Conservation (phyloP, 2,888 invertebrate species). For the Germaria angustata region DNA sequence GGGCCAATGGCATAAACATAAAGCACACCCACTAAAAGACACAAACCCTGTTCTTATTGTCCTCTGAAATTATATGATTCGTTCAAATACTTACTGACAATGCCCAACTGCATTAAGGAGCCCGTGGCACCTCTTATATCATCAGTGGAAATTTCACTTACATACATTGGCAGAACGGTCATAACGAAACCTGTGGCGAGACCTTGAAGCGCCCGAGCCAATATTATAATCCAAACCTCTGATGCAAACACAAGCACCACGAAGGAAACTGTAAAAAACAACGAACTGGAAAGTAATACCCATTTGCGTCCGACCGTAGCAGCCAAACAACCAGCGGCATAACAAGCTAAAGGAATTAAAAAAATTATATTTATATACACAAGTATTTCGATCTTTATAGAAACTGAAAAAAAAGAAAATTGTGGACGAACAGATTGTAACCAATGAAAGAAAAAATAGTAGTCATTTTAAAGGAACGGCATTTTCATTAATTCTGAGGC, state of each 20-base stretch:
- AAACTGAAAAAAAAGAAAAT: too few relatives aligned
- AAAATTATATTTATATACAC: background rate
- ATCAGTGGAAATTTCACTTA: constrained; percentile 91
- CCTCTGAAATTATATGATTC: too few relatives aligned
- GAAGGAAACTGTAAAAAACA: constrained; percentile 87
- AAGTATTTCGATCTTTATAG: too few relatives aligned
- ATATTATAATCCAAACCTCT: constrained; percentile 82
- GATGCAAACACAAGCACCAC: constrained; percentile 83
- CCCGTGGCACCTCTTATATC: constrained; percentile 90
- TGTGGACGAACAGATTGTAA: too few relatives aligned
- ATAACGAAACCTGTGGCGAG: constrained; percentile 85
- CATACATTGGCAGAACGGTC: constrained; percentile 90
- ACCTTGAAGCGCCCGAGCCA: constrained; percentile 81
- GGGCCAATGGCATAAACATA: constrained; percentile 87
- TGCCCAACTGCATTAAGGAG: constrained; percentile 88
- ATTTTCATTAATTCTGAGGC: too few relatives aligned
- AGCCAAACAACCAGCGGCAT: constrained; percentile 85
- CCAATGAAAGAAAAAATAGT: too few relatives aligned
- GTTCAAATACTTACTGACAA: constrained; percentile 80
- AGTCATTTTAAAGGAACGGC: too few relatives aligned
- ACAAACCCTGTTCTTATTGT: too few relatives aligned
- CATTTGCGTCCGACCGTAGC: constrained; percentile 86
- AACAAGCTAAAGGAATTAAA: constrained; percentile 82
- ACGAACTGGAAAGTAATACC: constrained; percentile 83
- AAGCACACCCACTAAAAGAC: constrained; percentile 83